Percentiles rank a stretch among this genome's conserved stretches.
phyloP scores from a whole-genome alignment of 30 jellyfish, hydroid and myxozoan genomes.

The Morbakka virulenta region DNA sequence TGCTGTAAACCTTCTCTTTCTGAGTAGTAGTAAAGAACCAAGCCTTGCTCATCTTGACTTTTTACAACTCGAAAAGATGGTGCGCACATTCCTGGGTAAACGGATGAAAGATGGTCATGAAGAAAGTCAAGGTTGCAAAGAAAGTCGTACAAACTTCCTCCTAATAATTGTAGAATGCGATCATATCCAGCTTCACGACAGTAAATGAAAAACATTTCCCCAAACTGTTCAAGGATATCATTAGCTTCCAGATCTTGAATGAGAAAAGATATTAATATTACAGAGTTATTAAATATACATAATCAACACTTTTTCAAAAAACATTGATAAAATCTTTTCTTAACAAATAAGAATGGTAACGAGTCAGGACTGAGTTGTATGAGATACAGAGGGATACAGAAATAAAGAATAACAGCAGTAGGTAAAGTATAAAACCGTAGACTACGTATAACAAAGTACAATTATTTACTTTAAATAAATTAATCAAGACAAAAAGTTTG shows the following conservation, averaged over 20 bases:
- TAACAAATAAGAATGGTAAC: no score
- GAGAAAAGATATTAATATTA: neutral
- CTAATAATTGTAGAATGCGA: constrained; percentile 26
- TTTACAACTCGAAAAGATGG: constrained; percentile 54
- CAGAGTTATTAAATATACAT: neutral
- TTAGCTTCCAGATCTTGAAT: constrained; percentile 40
- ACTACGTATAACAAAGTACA: no score
- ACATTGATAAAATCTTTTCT: no score
- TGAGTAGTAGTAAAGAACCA: constrained; percentile 21
- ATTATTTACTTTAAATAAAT: no score
- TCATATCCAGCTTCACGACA: constrained; percentile 43
- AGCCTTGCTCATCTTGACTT: constrained; percentile 12
- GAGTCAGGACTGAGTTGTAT: no score
- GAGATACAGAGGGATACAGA: no score
- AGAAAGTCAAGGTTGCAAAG: constrained; percentile 49
- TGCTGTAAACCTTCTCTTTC: constrained; percentile 46
- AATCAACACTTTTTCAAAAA: no score
- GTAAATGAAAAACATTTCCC: constrained; percentile 32
- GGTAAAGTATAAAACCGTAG: no score
- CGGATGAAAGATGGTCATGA: constrained; percentile 48
- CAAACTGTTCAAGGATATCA: constrained; percentile 53
- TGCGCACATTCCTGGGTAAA: constrained; percentile 42
- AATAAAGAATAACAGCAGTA: no score
- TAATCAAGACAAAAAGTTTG: no score
- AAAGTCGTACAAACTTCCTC: constrained; percentile 50